These are phyloP conservation scores for Antheraea assamensis DNA, from an alignment of 2,888 invertebrate species.

Conservation along the genomic window DNA sequence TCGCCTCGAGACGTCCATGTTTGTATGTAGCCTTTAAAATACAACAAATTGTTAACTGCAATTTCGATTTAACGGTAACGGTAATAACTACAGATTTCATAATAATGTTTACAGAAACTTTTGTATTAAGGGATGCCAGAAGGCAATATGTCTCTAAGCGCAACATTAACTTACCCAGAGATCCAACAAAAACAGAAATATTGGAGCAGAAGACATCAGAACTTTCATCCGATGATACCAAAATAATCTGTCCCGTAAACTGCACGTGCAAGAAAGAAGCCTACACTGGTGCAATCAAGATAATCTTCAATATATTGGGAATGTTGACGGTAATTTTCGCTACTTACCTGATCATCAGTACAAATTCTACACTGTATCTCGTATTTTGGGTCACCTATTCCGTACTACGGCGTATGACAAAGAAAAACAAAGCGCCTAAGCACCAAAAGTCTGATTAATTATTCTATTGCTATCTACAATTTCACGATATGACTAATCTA, in stretches of 20 bases:
- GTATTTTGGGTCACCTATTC: constrained; percentile 72
- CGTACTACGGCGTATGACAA: constrained; percentile 60
- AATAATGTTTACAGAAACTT: constrained; percentile 9
- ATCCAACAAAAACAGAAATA: constrained; percentile 25
- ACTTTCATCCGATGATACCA: constrained; percentile 4
- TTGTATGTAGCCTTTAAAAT: too few species aligned
- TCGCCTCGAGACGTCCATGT: too few species aligned
- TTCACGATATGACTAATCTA: not conserved
- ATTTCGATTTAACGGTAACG: too few species aligned
- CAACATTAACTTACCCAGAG: constrained; percentile 7
- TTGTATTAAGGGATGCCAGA: not conserved
- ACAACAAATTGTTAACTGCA: too few species aligned
- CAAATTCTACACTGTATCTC: constrained; percentile 67
- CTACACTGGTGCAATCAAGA: constrained; percentile 29
- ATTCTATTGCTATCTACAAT: not conserved
- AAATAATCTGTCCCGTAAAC: constrained; percentile 44
- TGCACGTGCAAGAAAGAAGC: constrained; percentile 49
- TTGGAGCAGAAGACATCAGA: constrained; percentile 25
- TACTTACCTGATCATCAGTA: constrained; percentile 62
- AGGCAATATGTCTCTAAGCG: not conserved
- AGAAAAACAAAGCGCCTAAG: constrained; percentile 40
- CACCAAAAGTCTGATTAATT: constrained; percentile 52
- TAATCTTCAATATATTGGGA: constrained; percentile 58
- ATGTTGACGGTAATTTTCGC: constrained; percentile 64
- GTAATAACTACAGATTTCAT: not conserved